Base-by-base conservation (phyloP, 2,113 vertebrate genomes). In the Tamias sibiricus region DNA sequence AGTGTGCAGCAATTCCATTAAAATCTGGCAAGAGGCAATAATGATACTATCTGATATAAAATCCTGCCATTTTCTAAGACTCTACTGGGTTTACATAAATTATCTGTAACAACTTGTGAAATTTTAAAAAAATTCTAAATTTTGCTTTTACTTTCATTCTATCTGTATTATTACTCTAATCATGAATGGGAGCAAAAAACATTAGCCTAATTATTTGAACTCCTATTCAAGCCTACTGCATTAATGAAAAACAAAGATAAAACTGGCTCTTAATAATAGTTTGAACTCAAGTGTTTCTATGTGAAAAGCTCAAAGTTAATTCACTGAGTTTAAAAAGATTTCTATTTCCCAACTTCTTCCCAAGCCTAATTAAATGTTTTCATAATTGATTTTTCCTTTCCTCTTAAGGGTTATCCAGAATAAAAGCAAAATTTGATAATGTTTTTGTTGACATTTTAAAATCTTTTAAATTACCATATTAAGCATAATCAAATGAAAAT, bases 401-500 rank as follows among this genome's bases (percentile, higher is more conserved):
- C 62, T 94, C 54, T 91, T 6, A 96, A 94, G 81, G 62, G 47
- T 79, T 79, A 40, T 22, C 72, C 92, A 8, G 64, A 96, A 87
- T 85, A 97, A 96, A 93, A 62, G 57, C 1, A 66, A 95, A 93
- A 92, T 91, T 81, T 85, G 52, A 81, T 90, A 86, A 93, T 83
- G 59, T 62, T 85, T 84, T 93, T 87, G 49, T 75, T 97, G 85
- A 37, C 42, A 88, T 87, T 95, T 96, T 42, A 86, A 90, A 97
- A 88, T 87, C 59, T 93, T 95, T 72, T 93, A 93, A 93, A 96
- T 97, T 96, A 93, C 85, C 68, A 91, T 57, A 80, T 71, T 95
- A 76, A n/a, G 54, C 92, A 62, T n/a, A 26, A 47, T 94, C 96
- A 97, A 96, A 97, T 95, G 83, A 96, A 96, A 95, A 95, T 90